Conservation (phyloP, 2,113 vertebrate species). For the Plecturocebus donacophilus region DNA sequence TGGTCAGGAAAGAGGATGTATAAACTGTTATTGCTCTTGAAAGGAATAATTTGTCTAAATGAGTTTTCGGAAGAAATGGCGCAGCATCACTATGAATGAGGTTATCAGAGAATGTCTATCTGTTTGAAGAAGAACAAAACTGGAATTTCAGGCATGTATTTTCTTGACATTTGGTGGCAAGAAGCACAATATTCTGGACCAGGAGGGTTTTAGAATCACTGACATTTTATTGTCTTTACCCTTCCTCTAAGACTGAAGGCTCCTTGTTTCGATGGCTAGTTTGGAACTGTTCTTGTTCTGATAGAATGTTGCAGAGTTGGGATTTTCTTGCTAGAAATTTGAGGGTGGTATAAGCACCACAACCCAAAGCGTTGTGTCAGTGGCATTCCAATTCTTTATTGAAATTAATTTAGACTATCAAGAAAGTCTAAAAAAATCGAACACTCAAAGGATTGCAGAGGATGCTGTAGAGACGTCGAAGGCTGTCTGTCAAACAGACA, state of each 20-base stretch:
- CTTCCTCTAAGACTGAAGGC: background rate
- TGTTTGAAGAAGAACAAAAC: slow-evolving; percentile 33
- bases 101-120: background rate
- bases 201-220: background rate
- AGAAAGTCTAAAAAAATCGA: background rate
- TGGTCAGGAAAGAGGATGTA: background rate
- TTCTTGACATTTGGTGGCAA: background rate
- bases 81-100: background rate
- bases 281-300: background rate
- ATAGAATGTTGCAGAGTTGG: background rate
- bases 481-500: background rate
- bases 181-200: background rate
- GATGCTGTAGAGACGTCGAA: background rate
- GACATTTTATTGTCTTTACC: background rate
- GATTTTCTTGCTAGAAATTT: background rate
- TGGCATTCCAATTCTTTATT: background rate
- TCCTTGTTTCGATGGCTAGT: background rate
- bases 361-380: background rate
- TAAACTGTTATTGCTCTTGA: background rate
- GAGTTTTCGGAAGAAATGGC: slow-evolving; percentile 26
- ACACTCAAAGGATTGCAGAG: background rate
- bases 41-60: slow-evolving; percentile 57
- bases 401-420: background rate
- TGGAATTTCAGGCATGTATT: background rate
- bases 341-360: no score